Evolutionary conservation across 2,113 vertebrate genomes (phyloP), one percentile per base, ranked within the genome.

Genomic region (Probosciger aterrimus): DNA sequence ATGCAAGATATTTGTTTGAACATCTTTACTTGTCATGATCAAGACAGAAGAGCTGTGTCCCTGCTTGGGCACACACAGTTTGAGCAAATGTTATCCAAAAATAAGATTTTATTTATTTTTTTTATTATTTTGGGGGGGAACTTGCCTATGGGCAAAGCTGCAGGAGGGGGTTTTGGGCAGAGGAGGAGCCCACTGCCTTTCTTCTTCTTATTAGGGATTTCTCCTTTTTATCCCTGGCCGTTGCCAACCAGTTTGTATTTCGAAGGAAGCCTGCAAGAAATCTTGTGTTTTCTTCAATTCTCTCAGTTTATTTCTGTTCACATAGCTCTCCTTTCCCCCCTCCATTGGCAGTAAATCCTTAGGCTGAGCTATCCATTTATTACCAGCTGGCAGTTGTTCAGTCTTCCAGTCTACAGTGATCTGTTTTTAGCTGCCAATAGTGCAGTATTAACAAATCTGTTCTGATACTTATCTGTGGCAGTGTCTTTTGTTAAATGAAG

Each of bases 381-480:
- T 96, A 91, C 71, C 64, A 50, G 78, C 0, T 96, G 96, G 95
- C 97, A 97, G 95, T 76, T 93, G 83, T 53, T 97, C 96, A 91
- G 87, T 82, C 95, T 96, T 62, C 73, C 92, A 90, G 91, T 37
- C 88, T 41, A 9, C 41, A 55, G 83, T 73, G 88, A 97, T 97
- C 94, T 91, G 92, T 94, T 96, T 93, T 93, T 88, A 95, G 94
- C 93, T 96, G 96, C 96, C 97, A 97, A 97, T 97, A 95, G 90
- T 74, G 92, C 90, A 93, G 77, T 94, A 94, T 94, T 96, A 97
- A 96, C 96, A 96, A 96, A 96, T 97, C 91, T 95, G 88, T 94
- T 84, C 95, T 96, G 95, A 95, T 96, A 93, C 96, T 97, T 97
- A 93, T 97, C 75, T 90, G 75, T 80, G 94, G 81, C 71, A 31